phyloP scores from a whole-genome alignment of 2,113 vertebrate genomes.

The Haemorhous mexicanus region DNA sequence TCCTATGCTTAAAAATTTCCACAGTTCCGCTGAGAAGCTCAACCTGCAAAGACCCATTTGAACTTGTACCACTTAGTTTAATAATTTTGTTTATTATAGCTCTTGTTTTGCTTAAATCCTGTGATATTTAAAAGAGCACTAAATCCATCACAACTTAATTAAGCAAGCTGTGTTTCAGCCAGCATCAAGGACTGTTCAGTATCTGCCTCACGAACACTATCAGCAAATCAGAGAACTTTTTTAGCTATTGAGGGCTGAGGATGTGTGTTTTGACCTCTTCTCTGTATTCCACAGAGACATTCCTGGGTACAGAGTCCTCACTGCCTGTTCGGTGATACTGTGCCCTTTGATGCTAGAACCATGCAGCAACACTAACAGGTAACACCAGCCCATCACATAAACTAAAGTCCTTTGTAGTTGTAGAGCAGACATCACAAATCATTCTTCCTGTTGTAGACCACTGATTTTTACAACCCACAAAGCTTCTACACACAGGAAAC shows the following conservation, averaged over 20 bases:
- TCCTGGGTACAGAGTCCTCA: not conserved
- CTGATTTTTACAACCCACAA: not conserved
- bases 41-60: not conserved
- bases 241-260: not conserved
- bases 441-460: not conserved
- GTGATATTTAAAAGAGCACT: not conserved
- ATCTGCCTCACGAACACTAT: not conserved
- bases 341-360: slow-evolving; percentile 12
- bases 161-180: not conserved
- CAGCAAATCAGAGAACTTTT: not conserved
- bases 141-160: not conserved
- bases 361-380: not conserved
- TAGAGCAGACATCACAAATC: not conserved
- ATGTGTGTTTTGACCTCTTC: not conserved
- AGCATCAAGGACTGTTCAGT: not conserved
- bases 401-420: not conserved
- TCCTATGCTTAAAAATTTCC: not conserved
- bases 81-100: not conserved
- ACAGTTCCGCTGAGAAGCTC: not conserved
- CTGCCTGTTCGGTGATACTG: not conserved
- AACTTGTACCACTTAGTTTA: not conserved
- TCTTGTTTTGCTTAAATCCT: not conserved
- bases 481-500: not conserved
- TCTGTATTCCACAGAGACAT: not conserved
- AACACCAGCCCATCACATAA: not conserved